Percentiles rank a stretch among this genome's conserved stretches.
Evolutionary conservation across 2,113 vertebrate genomes (phyloP).

Genomic region (Sturnira hondurensis): DNA sequence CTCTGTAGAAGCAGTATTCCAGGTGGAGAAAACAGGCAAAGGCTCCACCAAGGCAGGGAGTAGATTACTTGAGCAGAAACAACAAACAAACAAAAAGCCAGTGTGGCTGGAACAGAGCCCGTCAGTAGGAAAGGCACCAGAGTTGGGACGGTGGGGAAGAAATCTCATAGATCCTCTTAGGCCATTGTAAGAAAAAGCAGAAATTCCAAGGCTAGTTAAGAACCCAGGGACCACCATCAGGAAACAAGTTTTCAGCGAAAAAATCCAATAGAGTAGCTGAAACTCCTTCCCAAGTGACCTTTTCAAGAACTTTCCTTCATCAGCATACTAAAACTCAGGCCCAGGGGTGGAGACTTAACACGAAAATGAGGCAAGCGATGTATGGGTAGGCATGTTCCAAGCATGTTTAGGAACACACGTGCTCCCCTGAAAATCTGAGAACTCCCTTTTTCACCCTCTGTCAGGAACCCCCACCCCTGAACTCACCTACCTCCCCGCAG

Average conservation of each 20-base stretch:
- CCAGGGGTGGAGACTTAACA: background rate
- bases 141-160: background rate
- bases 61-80: background rate
- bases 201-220: background rate
- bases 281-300: background rate
- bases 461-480: background rate
- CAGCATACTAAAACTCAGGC: background rate
- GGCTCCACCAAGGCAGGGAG: background rate
- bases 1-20: background rate
- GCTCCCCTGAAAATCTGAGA: background rate
- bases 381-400: background rate
- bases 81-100: background rate
- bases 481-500: background rate
- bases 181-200: background rate
- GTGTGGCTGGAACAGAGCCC: background rate
- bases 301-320: background rate
- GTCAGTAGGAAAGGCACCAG: slow-evolving; percentile 39
- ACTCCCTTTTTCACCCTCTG: background rate
- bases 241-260: background rate
- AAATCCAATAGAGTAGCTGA: background rate
- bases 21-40: background rate
- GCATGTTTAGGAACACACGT: background rate
- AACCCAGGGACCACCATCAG: background rate
- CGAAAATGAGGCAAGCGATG: background rate
- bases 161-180: background rate